Evolutionary conservation across 2,888 invertebrate genomes (phyloP).

Genomic region (Caenorhabditis sp.): DNA sequence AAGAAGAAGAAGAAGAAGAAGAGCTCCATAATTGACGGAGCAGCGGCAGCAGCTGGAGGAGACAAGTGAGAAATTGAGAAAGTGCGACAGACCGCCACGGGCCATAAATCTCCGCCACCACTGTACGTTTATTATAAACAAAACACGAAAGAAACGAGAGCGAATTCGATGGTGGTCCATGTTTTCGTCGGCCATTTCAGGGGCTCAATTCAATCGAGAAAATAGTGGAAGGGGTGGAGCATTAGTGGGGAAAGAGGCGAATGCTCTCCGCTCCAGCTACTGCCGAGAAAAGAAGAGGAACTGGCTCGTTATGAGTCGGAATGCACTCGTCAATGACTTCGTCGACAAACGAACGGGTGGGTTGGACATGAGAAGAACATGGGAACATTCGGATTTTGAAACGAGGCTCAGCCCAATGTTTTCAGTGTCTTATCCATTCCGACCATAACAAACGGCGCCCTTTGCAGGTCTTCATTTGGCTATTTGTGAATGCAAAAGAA

Average conservation of each 20-base stretch:
- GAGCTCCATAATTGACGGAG: slow-evolving; percentile 10
- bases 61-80: not conserved
- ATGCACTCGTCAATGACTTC: slow-evolving; percentile 15
- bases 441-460: no score
- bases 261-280: not conserved
- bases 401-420: no score
- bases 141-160: slow-evolving; percentile 10
- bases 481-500: no score
- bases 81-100: not conserved
- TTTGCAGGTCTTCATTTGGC: no score
- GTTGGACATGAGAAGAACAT: slow-evolving; percentile 9
- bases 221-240: not conserved
- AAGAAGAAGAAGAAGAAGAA: not conserved
- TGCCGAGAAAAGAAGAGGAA: slow-evolving; percentile 4
- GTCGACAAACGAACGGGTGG: no score
- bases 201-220: slow-evolving; percentile 29
- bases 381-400: no score
- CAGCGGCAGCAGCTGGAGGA: slow-evolving; percentile 1
- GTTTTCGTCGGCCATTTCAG: slow-evolving; percentile 20
- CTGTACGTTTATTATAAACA: slow-evolving; percentile 16
- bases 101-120: not conserved
- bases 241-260: not conserved
- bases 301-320: slow-evolving; percentile 17
- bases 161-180: not conserved
- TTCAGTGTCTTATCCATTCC: no score